Conservation (phyloP, 92 coral and sea anemone genomes). For the Epizoanthus rinbou region DNA sequence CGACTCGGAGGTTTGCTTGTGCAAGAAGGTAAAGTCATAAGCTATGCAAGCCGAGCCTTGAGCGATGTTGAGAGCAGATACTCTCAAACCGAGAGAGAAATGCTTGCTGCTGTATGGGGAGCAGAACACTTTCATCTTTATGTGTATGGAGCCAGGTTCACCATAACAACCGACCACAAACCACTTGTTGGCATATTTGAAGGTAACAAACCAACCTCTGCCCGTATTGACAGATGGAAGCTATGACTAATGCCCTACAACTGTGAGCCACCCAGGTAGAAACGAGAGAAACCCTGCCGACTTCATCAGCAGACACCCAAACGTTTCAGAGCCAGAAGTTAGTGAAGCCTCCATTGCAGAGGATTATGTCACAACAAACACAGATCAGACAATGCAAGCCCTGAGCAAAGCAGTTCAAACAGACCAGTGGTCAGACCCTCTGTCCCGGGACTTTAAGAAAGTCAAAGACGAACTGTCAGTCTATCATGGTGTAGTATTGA, state of each 20-base stretch:
- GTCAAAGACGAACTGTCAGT: slow-evolving; percentile 64
- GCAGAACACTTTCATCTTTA: slow-evolving; percentile 62
- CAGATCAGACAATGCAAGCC: slow-evolving; percentile 38
- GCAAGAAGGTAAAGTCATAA: slow-evolving; percentile 48
- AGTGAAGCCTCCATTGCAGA: slow-evolving; percentile 34
- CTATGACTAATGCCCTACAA: slow-evolving; percentile 61
- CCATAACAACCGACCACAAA: slow-evolving; percentile 64
- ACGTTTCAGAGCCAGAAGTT: not conserved
- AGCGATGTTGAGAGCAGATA: slow-evolving; percentile 57
- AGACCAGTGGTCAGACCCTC: slow-evolving; percentile 50
- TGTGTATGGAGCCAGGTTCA: slow-evolving; percentile 58
- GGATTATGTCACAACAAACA: slow-evolving; percentile 50
- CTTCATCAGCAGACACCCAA: slow-evolving; percentile 59
- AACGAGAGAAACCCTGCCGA: slow-evolving; percentile 67
- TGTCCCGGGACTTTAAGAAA: slow-evolving; percentile 44
- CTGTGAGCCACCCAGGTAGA: slow-evolving; percentile 60
- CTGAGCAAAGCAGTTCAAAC: slow-evolving; percentile 48
- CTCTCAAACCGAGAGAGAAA: slow-evolving; percentile 54
- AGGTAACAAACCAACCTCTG: slow-evolving; percentile 57
- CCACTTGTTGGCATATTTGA: slow-evolving; percentile 61
- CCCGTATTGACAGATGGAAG: slow-evolving; percentile 67
- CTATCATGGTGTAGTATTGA: slow-evolving; percentile 9
- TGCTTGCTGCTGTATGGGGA: slow-evolving; percentile 74
- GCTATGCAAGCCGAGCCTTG: slow-evolving; percentile 67
- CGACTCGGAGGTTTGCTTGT: slow-evolving; percentile 50